Evolutionary conservation across 2,888 invertebrate genomes (phyloP).

Genomic region (Gordius sp.): DNA sequence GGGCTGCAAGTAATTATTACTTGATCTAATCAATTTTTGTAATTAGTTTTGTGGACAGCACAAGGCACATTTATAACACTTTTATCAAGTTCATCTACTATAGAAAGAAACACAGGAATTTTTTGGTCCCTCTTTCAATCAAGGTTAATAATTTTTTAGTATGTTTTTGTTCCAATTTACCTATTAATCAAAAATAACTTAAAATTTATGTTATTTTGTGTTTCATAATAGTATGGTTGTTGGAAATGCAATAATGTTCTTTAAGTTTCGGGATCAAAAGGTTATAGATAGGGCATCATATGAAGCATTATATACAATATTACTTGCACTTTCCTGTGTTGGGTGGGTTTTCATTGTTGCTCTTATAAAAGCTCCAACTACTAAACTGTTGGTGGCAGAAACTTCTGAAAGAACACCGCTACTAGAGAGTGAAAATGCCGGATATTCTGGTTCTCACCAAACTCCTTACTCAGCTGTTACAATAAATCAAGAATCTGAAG

Average conservation of each 20-base stretch:
- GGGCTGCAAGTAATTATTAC: conserved; percentile 1
- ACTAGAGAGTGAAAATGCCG: too few relatives aligned
- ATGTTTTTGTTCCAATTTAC: too few relatives aligned
- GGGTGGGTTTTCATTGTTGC: too few relatives aligned
- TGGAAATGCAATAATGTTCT: conserved; percentile 6
- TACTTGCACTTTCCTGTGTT: not conserved
- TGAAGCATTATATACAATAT: not conserved
- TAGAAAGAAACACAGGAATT: conserved; percentile 4
- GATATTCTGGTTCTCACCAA: too few relatives aligned
- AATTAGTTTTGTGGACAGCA: conserved; percentile 13
- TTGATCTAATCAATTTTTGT: not conserved
- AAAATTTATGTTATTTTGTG: not conserved
- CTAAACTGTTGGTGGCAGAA: too few relatives aligned
- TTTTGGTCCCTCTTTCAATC: conserved; percentile 13
- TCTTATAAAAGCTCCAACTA: too few relatives aligned
- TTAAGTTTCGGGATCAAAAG: not conserved
- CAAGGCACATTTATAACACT: conserved; percentile 3
- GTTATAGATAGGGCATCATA: not conserved
- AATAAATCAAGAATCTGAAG: too few relatives aligned
- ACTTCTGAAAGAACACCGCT: too few relatives aligned
- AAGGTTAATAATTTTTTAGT: conserved; percentile 7
- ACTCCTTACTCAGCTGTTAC: too few relatives aligned
- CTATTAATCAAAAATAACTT: not conserved
- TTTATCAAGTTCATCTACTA: not conserved
- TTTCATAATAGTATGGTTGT: conserved; percentile 11